Conservation (phyloP, 2,113 vertebrate species). For the Penelope pileata region DNA sequence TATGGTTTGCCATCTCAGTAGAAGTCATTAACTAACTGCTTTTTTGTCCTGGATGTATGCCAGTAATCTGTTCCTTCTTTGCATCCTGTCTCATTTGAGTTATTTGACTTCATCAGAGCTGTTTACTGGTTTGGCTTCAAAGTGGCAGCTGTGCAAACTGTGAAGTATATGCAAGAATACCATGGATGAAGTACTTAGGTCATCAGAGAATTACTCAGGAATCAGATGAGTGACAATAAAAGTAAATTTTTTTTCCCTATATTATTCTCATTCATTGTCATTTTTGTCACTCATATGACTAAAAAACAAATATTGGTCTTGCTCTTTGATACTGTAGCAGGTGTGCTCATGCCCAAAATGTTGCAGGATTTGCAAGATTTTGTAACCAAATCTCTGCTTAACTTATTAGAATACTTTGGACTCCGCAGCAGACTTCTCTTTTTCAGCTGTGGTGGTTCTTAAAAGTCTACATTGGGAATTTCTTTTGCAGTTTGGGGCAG, state of each 20-base stretch:
- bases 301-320: not conserved
- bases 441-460: not conserved
- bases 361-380: not conserved
- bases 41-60: too few species aligned
- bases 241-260: not conserved
- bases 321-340: not conserved
- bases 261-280: not conserved
- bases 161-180: not conserved
- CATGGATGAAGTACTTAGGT: not conserved
- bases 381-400: not conserved
- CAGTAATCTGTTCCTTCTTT: too few species aligned
- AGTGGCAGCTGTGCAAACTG: not conserved
- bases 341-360: not conserved
- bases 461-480: not conserved
- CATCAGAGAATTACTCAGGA: not conserved
- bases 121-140: not conserved
- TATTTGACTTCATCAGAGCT: not conserved
- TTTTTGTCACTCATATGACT: not conserved
- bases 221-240: not conserved
- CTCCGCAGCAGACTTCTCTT: not conserved
- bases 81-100: not conserved
- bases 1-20: too few species aligned
- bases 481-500: not conserved
- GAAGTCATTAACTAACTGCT: too few species aligned
- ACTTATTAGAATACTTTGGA: not conserved